Evolutionary conservation across 2,888 invertebrate genomes (phyloP).

Genomic region (Drosophila testacea): DNA sequence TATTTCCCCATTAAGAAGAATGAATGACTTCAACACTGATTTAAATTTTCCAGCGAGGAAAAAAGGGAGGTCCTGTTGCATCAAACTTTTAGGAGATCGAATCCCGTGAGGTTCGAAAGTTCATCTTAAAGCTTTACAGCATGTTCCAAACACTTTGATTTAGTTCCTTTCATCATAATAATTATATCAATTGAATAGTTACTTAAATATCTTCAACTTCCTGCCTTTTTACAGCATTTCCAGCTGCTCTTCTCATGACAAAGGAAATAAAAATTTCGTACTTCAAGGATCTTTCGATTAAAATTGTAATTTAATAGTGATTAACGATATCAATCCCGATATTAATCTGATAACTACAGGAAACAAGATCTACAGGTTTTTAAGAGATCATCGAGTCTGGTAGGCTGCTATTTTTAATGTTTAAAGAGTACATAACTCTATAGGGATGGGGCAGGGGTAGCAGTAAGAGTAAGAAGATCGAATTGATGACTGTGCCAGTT

Average conservation of each 20-base stretch:
- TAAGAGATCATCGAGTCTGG: slow-evolving; percentile 9
- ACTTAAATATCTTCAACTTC: too few relatives aligned
- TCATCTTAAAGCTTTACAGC: too few relatives aligned
- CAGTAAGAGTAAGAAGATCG: slow-evolving; percentile 14
- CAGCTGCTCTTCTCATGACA: not conserved
- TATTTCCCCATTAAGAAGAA: not conserved
- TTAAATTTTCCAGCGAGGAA: not conserved
- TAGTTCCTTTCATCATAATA: too few relatives aligned
- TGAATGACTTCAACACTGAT: not conserved
- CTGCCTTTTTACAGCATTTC: too few relatives aligned
- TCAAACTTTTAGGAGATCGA: not conserved
- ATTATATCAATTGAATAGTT: too few relatives aligned
- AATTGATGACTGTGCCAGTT: slow-evolving; percentile 57
- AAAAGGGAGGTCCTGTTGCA: not conserved
- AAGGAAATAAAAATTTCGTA: not conserved
- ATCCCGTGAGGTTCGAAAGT: too few relatives aligned
- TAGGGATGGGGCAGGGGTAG: not conserved
- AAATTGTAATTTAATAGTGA: slow-evolving; percentile 3
- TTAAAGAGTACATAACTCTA: slow-evolving; percentile 13
- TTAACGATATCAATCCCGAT: slow-evolving; percentile 23
- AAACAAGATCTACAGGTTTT: slow-evolving; percentile 35
- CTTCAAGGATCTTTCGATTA: not conserved
- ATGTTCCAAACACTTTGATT: too few relatives aligned
- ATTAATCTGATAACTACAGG: slow-evolving; percentile 23
- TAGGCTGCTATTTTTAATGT: slow-evolving; percentile 17